These are phyloP conservation scores for Exaiptasia diaphana DNA, from an alignment of 64 coral and sea anemone species.

Conservation along the genomic window DNA sequence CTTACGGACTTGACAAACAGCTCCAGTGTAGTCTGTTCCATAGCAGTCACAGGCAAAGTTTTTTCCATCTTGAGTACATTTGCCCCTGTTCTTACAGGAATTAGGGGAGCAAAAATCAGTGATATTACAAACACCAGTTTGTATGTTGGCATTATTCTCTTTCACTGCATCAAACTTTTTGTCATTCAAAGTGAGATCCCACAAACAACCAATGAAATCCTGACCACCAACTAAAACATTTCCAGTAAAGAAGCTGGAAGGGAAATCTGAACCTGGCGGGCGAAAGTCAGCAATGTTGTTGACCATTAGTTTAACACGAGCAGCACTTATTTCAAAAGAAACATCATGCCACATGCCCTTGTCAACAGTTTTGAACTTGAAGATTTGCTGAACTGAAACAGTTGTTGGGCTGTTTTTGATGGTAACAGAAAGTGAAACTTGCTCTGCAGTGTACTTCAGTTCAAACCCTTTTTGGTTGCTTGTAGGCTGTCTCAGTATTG, in stretches of 20 bases:
- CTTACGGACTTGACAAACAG: slow-evolving; percentile 56
- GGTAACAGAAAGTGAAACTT: not conserved
- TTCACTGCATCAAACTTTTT: not conserved
- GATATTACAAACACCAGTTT: slow-evolving; percentile 32
- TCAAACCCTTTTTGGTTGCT: not conserved
- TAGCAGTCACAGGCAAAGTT: slow-evolving; percentile 22
- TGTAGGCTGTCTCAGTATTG: not conserved
- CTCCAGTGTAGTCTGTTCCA: not conserved
- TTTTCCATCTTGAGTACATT: slow-evolving; percentile 23
- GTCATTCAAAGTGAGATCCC: slow-evolving; percentile 1
- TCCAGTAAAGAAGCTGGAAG: slow-evolving; percentile 14
- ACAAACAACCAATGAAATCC: slow-evolving; percentile 49
- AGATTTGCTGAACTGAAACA: not conserved
- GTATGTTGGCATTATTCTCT: not conserved
- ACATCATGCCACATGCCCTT: slow-evolving; percentile 44
- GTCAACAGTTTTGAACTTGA: not conserved
- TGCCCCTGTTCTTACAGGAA: slow-evolving; percentile 21
- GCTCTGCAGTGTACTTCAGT: not conserved
- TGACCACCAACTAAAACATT: slow-evolving; percentile 13
- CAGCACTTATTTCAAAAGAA: not conserved
- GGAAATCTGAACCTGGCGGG: not conserved
- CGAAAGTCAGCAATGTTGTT: not conserved
- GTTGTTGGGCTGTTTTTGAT: not conserved
- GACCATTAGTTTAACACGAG: not conserved
- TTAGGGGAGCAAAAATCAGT: slow-evolving; percentile 46